phyloP scores from a whole-genome alignment of 2,797 vertebrate genomes.

The Enteromius radiatus region DNA sequence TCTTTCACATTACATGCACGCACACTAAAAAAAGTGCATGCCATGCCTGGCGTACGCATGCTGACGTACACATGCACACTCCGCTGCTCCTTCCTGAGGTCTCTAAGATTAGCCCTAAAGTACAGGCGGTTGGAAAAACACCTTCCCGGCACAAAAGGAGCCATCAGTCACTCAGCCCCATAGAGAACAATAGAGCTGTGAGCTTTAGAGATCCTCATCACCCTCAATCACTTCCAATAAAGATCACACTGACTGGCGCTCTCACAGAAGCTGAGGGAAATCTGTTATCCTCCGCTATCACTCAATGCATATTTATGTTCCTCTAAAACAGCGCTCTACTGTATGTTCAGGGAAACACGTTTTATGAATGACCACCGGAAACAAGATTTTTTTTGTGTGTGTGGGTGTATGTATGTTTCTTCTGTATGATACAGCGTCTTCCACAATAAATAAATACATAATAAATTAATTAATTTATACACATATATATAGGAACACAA shows the following conservation, averaged over 20 bases:
- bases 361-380: not conserved
- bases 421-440: not conserved
- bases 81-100: not conserved
- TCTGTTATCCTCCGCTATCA: conserved; percentile 39
- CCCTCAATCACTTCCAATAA: conserved; percentile 64
- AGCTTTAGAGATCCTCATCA: conserved; percentile 63
- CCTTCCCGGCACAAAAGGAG: conserved; percentile 47
- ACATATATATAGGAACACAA: not conserved
- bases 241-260: conserved; percentile 56
- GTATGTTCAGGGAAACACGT: conserved; percentile 1
- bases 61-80: not conserved
- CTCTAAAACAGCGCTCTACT: conserved; percentile 14
- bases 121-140: conserved; percentile 41
- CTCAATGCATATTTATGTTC: conserved; percentile 49
- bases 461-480: not conserved
- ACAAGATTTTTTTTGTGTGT: not conserved
- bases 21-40: not conserved
- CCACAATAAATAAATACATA: not conserved
- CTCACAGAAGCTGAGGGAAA: conserved; percentile 46
- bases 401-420: not conserved
- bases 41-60: not conserved
- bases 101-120: conserved; percentile 32
- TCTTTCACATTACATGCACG: not conserved
- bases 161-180: conserved; percentile 54
- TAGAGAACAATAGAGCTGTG: conserved; percentile 50